Evolutionary conservation across 2,113 vertebrate genomes (phyloP).

Genomic region (Anthoscopus minutus): DNA sequence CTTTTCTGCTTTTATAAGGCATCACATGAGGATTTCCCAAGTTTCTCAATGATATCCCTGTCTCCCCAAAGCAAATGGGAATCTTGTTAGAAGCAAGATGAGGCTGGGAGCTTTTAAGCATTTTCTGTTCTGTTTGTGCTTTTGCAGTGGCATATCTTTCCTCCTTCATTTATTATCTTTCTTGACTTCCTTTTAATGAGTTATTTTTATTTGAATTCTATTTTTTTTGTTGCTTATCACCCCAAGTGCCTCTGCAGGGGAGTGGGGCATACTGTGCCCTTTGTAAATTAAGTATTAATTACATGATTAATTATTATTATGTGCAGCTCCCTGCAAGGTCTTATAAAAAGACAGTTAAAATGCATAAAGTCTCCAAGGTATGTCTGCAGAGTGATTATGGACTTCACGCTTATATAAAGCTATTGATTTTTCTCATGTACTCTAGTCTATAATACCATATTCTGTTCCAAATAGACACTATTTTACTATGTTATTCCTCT

Average conservation of each 20-base stretch:
- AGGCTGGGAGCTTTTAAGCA: not conserved
- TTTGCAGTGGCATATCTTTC: not conserved
- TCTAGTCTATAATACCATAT: not conserved
- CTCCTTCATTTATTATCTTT: constrained; percentile 4
- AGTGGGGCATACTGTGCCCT: constrained; percentile 18
- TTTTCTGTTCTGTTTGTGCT: not conserved
- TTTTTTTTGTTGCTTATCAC: constrained; percentile 35
- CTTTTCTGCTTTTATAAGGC: not conserved
- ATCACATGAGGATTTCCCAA: not conserved
- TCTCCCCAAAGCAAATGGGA: not conserved
- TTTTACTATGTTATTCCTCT: not conserved
- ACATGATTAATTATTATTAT: constrained; percentile 57
- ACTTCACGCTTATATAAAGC: constrained; percentile 29
- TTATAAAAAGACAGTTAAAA: constrained; percentile 45
- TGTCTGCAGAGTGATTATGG: constrained; percentile 24
- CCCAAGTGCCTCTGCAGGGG: constrained; percentile 8
- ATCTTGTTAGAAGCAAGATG: not conserved
- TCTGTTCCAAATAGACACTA: not conserved
- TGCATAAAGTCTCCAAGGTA: constrained; percentile 45
- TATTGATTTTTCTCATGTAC: constrained; percentile 54
- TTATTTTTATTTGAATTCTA: constrained; percentile 12
- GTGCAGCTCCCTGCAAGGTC: constrained; percentile 17
- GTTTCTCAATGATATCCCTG: not conserved
- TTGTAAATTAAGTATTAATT: constrained; percentile 66
- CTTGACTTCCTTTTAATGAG: not conserved